Evolutionary conservation across 2,888 invertebrate species (phyloP).

Genomic region (Brachyptera risi): DNA sequence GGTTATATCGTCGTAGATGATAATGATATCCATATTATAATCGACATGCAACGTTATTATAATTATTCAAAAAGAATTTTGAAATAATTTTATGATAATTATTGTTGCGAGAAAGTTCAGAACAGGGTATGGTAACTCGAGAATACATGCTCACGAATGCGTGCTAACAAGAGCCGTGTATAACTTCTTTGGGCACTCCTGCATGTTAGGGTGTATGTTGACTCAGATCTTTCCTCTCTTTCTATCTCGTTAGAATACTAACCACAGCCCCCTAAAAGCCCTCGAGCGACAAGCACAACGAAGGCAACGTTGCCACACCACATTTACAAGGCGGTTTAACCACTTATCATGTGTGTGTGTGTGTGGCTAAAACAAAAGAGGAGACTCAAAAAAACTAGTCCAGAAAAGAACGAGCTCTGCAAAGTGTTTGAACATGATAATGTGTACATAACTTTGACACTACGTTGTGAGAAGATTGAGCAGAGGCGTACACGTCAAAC

Average conservation of each 20-base stretch:
- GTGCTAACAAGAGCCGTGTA: too few relatives aligned
- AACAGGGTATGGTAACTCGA: too few relatives aligned
- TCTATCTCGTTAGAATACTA: not conserved
- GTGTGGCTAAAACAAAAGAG: not conserved
- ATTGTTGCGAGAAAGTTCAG: too few relatives aligned
- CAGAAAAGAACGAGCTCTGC: not conserved
- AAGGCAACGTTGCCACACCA: not conserved
- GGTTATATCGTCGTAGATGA: too few relatives aligned
- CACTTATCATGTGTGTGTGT: not conserved
- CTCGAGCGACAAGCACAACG: not conserved
- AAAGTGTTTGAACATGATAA: slow-evolving; percentile 5
- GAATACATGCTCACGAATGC: too few relatives aligned
- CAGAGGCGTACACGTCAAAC: not conserved
- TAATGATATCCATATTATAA: too few relatives aligned
- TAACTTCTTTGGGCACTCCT: not conserved
- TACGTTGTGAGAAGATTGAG: not conserved
- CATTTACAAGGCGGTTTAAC: too few relatives aligned
- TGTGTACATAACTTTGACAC: slow-evolving; percentile 8
- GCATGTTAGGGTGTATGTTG: not conserved
- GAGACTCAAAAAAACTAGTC: not conserved
- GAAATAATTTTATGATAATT: too few relatives aligned
- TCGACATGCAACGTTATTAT: too few relatives aligned
- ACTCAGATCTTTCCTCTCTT: too few relatives aligned
- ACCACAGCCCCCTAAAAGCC: too few relatives aligned
- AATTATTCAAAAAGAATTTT: too few relatives aligned